Evolutionary conservation across 2,888 invertebrate genomes (phyloP).

Genomic region (Chrysodeixis includens): DNA sequence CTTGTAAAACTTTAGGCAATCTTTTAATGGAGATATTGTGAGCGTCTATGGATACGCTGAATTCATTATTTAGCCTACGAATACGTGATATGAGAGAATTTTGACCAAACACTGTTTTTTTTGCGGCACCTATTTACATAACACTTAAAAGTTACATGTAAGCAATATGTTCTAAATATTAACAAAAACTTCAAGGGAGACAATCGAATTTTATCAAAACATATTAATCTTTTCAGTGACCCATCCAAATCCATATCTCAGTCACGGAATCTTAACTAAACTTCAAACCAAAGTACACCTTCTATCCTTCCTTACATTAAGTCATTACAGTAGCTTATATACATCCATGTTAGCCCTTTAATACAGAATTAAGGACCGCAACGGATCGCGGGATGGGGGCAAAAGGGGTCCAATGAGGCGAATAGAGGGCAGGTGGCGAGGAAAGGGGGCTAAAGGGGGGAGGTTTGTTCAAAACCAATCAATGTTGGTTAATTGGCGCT

Average conservation of each 20-base stretch:
- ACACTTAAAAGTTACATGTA: too few species aligned
- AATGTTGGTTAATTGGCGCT: conserved; percentile 87
- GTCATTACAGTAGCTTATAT: neutral
- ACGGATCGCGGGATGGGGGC: conserved; percentile 16
- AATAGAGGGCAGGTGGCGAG: conserved; percentile 12
- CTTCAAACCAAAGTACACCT: neutral
- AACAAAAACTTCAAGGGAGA: too few species aligned
- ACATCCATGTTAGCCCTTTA: conserved; percentile 50
- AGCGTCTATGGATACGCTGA: too few species aligned
- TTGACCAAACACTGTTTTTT: too few species aligned
- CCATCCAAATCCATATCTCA: neutral
- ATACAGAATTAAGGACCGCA: conserved; percentile 42
- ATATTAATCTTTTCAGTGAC: neutral
- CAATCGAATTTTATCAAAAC: neutral
- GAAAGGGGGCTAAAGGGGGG: conserved; percentile 34
- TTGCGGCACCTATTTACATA: too few species aligned
- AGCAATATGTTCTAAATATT: too few species aligned
- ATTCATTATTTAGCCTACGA: too few species aligned
- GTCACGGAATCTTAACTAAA: neutral
- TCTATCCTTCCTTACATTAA: neutral
- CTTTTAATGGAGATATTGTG: too few species aligned
- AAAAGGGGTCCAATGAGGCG: neutral
- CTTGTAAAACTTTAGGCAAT: too few species aligned
- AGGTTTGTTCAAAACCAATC: conserved; percentile 80
- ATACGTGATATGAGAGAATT: too few species aligned